phyloP scores from a whole-genome alignment of 2,888 invertebrate species.

The Luperina nickerlii region DNA sequence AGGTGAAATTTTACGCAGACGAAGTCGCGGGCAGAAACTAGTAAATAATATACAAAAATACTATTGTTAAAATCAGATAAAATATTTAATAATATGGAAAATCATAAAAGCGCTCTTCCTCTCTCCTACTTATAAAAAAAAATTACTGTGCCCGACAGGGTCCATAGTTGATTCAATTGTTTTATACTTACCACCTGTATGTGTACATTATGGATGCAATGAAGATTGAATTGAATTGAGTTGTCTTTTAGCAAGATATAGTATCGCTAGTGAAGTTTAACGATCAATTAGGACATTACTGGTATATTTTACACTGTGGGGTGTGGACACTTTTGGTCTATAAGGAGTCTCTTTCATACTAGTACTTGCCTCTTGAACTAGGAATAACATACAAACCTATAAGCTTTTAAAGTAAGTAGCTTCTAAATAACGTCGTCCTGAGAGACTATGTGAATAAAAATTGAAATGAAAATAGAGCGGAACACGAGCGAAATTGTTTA shows the following conservation, averaged over 20 bases:
- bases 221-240: no score
- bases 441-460: slow-evolving; percentile 38
- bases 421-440: slow-evolving; percentile 38
- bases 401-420: slow-evolving; percentile 53
- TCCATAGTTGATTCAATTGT: no score
- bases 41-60: no score
- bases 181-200: no score
- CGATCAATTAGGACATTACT: not conserved
- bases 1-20: no score
- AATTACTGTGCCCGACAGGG: no score
- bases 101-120: no score
- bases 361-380: slow-evolving; percentile 1
- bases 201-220: no score
- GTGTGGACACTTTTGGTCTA: not conserved
- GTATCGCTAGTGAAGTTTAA: not conserved
- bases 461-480: slow-evolving; percentile 37
- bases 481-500: slow-evolving; percentile 44
- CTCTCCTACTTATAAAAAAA: no score
- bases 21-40: no score
- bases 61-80: no score
- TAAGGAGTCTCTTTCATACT: slow-evolving; percentile 12
- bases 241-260: not conserved
- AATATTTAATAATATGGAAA: no score
- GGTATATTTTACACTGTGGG: not conserved
- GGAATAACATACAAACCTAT: not conserved